Base-by-base conservation (phyloP, 1,140 invertebrate genomes). In the Mactra quadrangularis region DNA sequence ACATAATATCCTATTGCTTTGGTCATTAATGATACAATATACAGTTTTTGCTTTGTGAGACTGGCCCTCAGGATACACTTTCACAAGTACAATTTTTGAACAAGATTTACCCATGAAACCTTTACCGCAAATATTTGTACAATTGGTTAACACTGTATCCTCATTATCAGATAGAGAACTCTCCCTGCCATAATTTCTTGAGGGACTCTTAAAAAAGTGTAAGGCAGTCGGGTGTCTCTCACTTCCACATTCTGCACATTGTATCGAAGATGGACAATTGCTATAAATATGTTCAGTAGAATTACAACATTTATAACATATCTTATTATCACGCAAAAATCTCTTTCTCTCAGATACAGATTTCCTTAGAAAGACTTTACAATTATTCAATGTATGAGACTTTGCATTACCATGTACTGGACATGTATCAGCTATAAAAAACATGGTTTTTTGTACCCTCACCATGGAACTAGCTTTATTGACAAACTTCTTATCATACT, bases 21-120 rank as follows among this genome's bases (percentile, higher is more conserved):
- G 85, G 31, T 86, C 82, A n/a, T 86, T 82, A 15, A 86, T 64
- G 9, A 53, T 66, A 47, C 83, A 86, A 60, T 59, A 22, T 50
- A n/a, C n/a, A 17, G 31, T 38, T 35, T 35, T 35, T 19, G 22
- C 19, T n/a, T 66, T 66, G 11, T 41, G 17, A 33, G 62, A 33
- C n/a, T 66, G 31, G 27, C 38, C 38, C n/a, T 35, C 38, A 66
- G 2, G 13, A 33, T 38, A 66, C 13, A 66, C 33, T 9, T 66
- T 66, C 15, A 38, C 83, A 13, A 76, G 52, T n/a, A 71, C 38
- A 17, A 74, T 77, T 45, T 84, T 82, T 22, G 77, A n/a, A 74
- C 85, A 85, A 0, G 85, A 87, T 68, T 78, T 87, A n/a, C 38
- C 64, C 4, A 22, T n/a, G 19, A 53, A 53, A n/a, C 50, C 50